phyloP scores from a whole-genome alignment of 2,888 invertebrate species.

The Antheraea yamamai region DNA sequence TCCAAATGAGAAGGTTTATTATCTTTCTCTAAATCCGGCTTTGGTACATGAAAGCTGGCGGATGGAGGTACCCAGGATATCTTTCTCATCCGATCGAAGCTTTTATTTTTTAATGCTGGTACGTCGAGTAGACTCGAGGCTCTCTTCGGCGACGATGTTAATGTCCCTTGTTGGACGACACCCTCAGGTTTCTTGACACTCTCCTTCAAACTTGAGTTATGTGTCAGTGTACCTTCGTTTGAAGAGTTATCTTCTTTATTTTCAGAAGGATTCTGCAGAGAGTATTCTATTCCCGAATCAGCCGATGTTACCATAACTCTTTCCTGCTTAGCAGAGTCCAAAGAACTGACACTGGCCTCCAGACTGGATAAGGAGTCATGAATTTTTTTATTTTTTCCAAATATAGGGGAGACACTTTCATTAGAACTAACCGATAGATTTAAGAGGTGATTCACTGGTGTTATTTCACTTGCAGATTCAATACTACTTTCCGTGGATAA shows the following conservation, averaged over 20 bases:
- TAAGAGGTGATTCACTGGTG: constrained; percentile 65
- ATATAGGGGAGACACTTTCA: constrained; percentile 76
- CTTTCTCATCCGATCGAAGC: constrained; percentile 78
- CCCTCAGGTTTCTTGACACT: constrained; percentile 49
- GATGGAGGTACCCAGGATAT: constrained; percentile 83
- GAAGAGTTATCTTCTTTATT: constrained; percentile 70
- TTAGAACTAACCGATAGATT: constrained; percentile 75
- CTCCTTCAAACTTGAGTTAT: constrained; percentile 70
- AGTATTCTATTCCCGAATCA: constrained; percentile 77
- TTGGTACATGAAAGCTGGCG: constrained; percentile 65
- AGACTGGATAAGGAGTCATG: constrained; percentile 75
- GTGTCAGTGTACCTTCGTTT: constrained; percentile 77
- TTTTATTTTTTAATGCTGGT: constrained; percentile 69
- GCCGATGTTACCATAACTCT: constrained; percentile 73
- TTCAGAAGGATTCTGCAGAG: constrained; percentile 67
- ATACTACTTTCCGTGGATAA: constrained; percentile 70
- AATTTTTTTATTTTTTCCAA: constrained; percentile 67
- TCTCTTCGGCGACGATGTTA: constrained; percentile 65
- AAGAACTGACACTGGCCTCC: constrained; percentile 76
- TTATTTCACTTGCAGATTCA: constrained; percentile 70
- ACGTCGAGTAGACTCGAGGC: constrained; percentile 72
- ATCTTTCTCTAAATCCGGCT: constrained; percentile 64
- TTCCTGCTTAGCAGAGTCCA: constrained; percentile 71
- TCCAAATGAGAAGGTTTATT: constrained; percentile 83
- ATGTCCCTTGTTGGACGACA: constrained; percentile 50